Base-by-base conservation (phyloP, 2,888 invertebrate species). In the Chrysolina haemoptera region DNA sequence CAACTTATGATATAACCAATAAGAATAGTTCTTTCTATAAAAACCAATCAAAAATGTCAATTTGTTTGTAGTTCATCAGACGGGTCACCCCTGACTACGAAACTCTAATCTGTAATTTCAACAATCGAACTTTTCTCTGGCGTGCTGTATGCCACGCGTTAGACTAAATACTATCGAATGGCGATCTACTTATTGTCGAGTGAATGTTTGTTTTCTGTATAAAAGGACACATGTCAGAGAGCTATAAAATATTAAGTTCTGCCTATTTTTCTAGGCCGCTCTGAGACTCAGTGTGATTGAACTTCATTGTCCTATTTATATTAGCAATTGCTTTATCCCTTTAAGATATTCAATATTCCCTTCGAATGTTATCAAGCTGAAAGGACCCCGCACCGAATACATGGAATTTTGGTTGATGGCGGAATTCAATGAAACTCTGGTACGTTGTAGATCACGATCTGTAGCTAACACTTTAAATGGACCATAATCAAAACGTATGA, bases 161-260 rank as follows among this genome's bases (percentile, higher is more conserved):
- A 14, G 10, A 55, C 77, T 80, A 82, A 67, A 67, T 80, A 78
- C 78, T 78, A 79, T 81, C 78, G 80, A 78, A 82, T 82, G 78
- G 80, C 76, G 77, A 76, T 78, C 76, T 74, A 75, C 71, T 75
- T 72, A 77, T 75, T 67, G 48, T 70, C 62, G 43, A 73, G 66
- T 53, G 62, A 62, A 50, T 75, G 73, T 75, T 75, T 75, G 72
- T 68, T 48, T 69, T 50, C 50, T 35, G 9, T 50, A 66, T 66
- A 22, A 66, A 66, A 50, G 27, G 50, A 50, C 48, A 66, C 12
- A 65, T 14, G 41, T 9, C 27, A 14, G 35, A 27, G 16, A 16
- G 22, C 48, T 66, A 22, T 22, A 50, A 8, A 35, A 35, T 35
- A 67, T 55, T 53, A 53, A n/a, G 16, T 12, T 35, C 27, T 27